A percentile compares a stretch with the other conserved stretches of the same genome.
Conservation (phyloP, 2,888 invertebrate genomes). For the Nasonia oneida region DNA sequence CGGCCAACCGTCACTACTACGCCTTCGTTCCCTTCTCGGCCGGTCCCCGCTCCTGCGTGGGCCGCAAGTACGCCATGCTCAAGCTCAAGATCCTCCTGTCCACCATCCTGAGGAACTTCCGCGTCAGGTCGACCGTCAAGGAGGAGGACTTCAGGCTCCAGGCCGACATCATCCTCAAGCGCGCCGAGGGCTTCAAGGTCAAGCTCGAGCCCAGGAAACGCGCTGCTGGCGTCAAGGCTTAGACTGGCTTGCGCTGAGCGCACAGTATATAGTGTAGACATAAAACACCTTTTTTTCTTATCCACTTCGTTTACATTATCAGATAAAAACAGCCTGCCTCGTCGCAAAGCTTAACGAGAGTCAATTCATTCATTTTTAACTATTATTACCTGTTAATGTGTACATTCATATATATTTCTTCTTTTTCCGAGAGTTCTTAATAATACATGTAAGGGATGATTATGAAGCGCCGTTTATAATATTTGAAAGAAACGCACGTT, state of each 20-base stretch:
- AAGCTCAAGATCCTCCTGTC: slow-evolving; percentile 88
- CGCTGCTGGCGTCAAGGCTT: slow-evolving; percentile 60
- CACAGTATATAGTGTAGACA: not conserved
- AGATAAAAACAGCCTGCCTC: not conserved
- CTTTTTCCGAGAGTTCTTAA: not conserved
- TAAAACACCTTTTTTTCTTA: not conserved
- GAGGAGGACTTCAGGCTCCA: slow-evolving; percentile 86
- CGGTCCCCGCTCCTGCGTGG: slow-evolving; percentile 90
- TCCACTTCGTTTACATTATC: not conserved
- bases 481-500: not conserved
- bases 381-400: slow-evolving; percentile 14
- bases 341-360: not conserved
- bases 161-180: slow-evolving; percentile 87
- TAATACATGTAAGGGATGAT: not conserved
- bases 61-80: slow-evolving; percentile 90
- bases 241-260: not conserved
- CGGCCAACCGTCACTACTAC: slow-evolving; percentile 88
- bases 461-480: not conserved
- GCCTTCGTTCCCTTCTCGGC: slow-evolving; percentile 91
- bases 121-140: slow-evolving; percentile 82
- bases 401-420: not conserved
- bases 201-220: slow-evolving; percentile 73
- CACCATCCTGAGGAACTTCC: slow-evolving; percentile 86
- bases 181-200: slow-evolving; percentile 85
- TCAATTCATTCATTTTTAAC: slow-evolving; percentile 1